phyloP scores from a whole-genome alignment of 64 coral and sea anemone genomes.

The Dendronephthya gigantea region DNA sequence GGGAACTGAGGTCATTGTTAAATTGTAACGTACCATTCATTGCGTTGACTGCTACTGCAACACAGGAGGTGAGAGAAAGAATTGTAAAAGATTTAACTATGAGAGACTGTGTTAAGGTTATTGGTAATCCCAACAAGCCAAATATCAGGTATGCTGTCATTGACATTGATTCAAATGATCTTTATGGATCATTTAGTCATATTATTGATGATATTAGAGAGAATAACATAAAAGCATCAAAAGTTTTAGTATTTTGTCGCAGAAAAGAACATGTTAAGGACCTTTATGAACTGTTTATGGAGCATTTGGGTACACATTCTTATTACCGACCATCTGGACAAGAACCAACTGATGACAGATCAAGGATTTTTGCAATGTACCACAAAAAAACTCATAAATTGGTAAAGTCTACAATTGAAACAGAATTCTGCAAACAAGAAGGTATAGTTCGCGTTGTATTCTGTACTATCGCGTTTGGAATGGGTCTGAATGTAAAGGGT shows the following conservation, averaged over 20 bases:
- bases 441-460: constrained; percentile 48
- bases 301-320: constrained; percentile 13
- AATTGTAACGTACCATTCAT: constrained; percentile 27
- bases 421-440: constrained; percentile 45
- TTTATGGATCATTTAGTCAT: constrained; percentile 22
- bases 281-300: constrained; percentile 41
- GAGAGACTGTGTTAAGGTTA: constrained; percentile 36
- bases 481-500: constrained; percentile 41
- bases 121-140: constrained; percentile 20
- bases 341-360: constrained; percentile 38
- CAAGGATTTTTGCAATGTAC: constrained; percentile 53
- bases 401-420: constrained; percentile 43
- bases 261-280: constrained; percentile 54
- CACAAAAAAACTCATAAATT: constrained; percentile 49
- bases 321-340: constrained; percentile 8
- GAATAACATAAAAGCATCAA: not conserved
- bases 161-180: constrained; percentile 22
- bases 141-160: constrained; percentile 35
- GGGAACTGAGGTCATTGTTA: constrained; percentile 34
- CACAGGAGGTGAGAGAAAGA: not conserved
- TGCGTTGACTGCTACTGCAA: constrained; percentile 53
- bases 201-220: constrained; percentile 32
- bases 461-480: constrained; percentile 55
- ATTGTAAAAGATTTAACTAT: constrained; percentile 35
- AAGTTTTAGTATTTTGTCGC: constrained; percentile 51